phyloP scores from a whole-genome alignment of 2,888 invertebrate genomes.

The Diplolepis rosae region DNA sequence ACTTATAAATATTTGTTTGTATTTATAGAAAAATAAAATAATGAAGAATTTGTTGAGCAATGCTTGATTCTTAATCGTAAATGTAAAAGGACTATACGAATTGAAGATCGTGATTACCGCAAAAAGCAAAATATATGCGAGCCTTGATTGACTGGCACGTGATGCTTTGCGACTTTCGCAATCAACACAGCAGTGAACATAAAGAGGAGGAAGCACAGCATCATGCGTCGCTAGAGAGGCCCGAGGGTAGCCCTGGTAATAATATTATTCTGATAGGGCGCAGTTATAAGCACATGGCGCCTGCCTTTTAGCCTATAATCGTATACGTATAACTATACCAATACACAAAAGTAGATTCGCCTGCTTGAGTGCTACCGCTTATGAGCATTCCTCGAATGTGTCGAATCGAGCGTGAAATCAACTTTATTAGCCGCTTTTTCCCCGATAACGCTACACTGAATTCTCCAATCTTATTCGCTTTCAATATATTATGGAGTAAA shows the following conservation, averaged over 20 bases:
- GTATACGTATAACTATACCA: slow-evolving; percentile 53
- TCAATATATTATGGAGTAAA: slow-evolving; percentile 1
- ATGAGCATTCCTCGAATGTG: slow-evolving; percentile 55
- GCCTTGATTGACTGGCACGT: not conserved
- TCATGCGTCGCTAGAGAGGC: not conserved
- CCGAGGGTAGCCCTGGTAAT: slow-evolving; percentile 58
- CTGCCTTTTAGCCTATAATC: slow-evolving; percentile 68
- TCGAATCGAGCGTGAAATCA: slow-evolving; percentile 69
- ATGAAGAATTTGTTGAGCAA: no score
- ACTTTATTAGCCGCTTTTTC: slow-evolving; percentile 66
- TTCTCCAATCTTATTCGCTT: slow-evolving; percentile 37
- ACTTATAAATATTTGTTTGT: no score
- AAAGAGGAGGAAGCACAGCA: slow-evolving; percentile 24
- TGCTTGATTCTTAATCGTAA: not conserved
- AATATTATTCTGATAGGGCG: slow-evolving; percentile 69
- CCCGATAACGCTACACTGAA: slow-evolving; percentile 47
- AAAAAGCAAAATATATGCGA: not conserved
- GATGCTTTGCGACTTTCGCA: not conserved
- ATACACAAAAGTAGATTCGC: not conserved
- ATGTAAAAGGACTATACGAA: not conserved
- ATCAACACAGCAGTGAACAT: slow-evolving; percentile 34
- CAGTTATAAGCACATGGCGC: slow-evolving; percentile 73
- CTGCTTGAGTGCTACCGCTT: slow-evolving; percentile 42
- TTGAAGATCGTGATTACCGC: not conserved
- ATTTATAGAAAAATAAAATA: no score